Percentiles rank a stretch among this genome's conserved stretches.
These are phyloP conservation scores for Anoplopoma fimbria DNA, from an alignment of 2,113 vertebrate genomes.

Conservation along the genomic window DNA sequence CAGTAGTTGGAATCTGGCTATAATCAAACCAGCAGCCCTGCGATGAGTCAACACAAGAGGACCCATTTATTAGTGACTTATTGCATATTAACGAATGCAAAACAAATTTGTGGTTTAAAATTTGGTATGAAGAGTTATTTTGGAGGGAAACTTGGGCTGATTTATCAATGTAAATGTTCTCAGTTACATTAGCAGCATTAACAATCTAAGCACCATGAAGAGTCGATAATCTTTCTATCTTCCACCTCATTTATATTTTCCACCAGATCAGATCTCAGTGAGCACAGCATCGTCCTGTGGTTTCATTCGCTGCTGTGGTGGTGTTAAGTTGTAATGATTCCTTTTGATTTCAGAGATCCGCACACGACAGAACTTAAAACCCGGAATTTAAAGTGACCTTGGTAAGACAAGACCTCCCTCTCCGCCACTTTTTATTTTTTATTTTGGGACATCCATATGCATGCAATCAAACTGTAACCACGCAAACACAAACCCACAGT, in stretches of 20 bases:
- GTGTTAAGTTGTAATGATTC: constrained; percentile 12
- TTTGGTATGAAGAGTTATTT: background rate
- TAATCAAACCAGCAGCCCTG: background rate
- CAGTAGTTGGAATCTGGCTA: background rate
- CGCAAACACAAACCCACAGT: constrained; percentile 19
- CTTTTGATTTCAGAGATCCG: constrained; percentile 15
- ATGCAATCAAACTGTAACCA: constrained; percentile 3
- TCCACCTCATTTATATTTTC: constrained; percentile 43
- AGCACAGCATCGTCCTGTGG: constrained; percentile 2
- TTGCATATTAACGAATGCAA: background rate
- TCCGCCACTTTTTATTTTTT: background rate
- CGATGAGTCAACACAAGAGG: background rate
- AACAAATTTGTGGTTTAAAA: background rate
- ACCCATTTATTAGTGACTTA: background rate
- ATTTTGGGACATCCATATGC: constrained; percentile 9
- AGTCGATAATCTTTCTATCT: constrained; percentile 34
- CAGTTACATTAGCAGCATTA: background rate
- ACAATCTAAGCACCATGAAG: background rate
- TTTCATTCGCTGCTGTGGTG: background rate
- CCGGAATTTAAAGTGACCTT: constrained; percentile 4
- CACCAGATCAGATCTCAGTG: constrained; percentile 26
- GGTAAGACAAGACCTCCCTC: constrained; percentile 38
- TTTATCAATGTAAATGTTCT: background rate
- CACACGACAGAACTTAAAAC: background rate
- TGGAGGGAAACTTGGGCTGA: background rate